A percentile compares a stretch with the other conserved stretches of the same genome.
Conservation (phyloP, 2,113 vertebrate species). For the Solea senegalensis region DNA sequence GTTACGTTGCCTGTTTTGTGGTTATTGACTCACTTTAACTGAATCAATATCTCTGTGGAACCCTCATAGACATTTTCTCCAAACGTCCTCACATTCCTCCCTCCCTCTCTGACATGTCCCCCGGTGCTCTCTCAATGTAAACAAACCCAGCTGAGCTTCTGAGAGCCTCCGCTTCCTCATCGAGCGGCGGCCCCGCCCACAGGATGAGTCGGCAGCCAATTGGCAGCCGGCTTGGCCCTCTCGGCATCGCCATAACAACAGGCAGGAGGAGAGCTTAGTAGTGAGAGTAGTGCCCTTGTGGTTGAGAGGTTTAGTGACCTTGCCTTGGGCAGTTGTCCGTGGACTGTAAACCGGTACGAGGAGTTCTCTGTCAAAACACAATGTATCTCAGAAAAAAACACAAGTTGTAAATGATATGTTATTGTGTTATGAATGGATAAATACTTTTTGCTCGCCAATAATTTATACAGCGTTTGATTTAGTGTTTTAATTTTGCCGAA, state of each 20-base stretch:
- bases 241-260: conserved; percentile 62
- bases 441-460: background rate
- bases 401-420: background rate
- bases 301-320: conserved; percentile 67
- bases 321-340: conserved; percentile 49
- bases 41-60: background rate
- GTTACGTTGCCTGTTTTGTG: background rate
- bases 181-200: conserved; percentile 42
- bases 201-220: conserved; percentile 60
- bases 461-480: background rate
- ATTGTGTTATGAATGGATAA: background rate
- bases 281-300: conserved; percentile 62
- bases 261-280: conserved; percentile 39
- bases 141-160: conserved; percentile 71
- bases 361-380: background rate
- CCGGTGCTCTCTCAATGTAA: conserved; percentile 61
- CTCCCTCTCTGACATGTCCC: conserved; percentile 6
- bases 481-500: no score
- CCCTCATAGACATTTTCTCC: background rate
- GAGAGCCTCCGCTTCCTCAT: conserved; percentile 44
- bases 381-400: background rate
- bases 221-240: conserved; percentile 22
- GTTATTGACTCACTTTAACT: background rate
- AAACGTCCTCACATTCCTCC: background rate
- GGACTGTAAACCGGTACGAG: conserved; percentile 53